A percentile compares a stretch with the other conserved stretches of the same genome.
Evolutionary conservation across 2,888 invertebrate genomes (phyloP).

Genomic region (Corbicula japonica): DNA sequence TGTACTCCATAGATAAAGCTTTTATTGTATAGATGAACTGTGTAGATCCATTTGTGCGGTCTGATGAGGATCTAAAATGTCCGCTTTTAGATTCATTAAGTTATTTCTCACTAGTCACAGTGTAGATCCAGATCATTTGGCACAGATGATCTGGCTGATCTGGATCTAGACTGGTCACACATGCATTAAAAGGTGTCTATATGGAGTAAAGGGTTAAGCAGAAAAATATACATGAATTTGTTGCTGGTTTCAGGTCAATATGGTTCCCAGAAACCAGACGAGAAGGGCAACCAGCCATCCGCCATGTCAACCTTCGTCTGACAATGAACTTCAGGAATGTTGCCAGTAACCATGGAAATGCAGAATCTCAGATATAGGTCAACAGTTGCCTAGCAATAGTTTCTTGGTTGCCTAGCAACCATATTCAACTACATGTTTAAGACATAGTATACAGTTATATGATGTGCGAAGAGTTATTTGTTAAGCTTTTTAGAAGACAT

Average conservation of each 20-base stretch:
- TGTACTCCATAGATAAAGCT: too few species aligned
- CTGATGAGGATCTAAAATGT: too few species aligned
- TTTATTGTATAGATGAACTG: too few species aligned
- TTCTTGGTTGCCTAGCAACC: constrained; percentile 23
- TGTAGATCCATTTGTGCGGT: too few species aligned
- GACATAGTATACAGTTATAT: constrained; percentile 9
- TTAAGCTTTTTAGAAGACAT: constrained; percentile 16
- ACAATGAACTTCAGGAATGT: constrained; percentile 64
- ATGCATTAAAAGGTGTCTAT: too few species aligned
- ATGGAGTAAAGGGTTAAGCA: background rate
- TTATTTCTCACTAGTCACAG: too few species aligned
- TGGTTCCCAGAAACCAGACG: constrained; percentile 88
- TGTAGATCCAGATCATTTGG: too few species aligned
- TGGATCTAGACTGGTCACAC: too few species aligned
- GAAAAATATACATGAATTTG: too few species aligned
- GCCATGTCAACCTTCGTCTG: constrained; percentile 92
- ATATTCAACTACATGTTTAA: background rate
- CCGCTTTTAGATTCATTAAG: too few species aligned
- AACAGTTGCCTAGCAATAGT: constrained; percentile 15
- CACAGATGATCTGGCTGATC: too few species aligned
- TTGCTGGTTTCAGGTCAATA: constrained; percentile 90
- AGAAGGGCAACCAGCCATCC: constrained; percentile 88
- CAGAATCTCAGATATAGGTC: constrained; percentile 9
- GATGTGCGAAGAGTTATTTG: constrained; percentile 17
- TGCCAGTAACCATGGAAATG: constrained; percentile 33